A percentile compares a stretch with the other conserved stretches of the same genome.
Evolutionary conservation across 2,113 vertebrate species (phyloP).

Genomic region (Xenus cinereus): DNA sequence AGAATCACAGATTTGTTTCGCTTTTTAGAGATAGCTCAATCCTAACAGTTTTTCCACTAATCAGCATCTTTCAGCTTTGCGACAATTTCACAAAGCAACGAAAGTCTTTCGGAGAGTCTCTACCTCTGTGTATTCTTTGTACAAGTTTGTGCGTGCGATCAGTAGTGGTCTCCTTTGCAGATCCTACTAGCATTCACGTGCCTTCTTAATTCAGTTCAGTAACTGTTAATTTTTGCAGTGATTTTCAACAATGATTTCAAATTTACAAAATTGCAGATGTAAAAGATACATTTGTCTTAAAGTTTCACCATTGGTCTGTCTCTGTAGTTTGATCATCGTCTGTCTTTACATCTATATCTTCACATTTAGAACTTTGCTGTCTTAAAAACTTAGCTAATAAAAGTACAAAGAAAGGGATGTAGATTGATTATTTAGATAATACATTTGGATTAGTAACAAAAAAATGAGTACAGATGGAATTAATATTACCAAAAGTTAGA

Average conservation of each 20-base stretch:
- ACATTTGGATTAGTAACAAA: background rate
- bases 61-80: conserved; percentile 10
- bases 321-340: conserved; percentile 10
- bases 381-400: background rate
- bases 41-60: conserved; percentile 16
- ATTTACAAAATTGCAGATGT: conserved; percentile 13
- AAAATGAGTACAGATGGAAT: background rate
- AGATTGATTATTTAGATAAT: background rate
- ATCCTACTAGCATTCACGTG: background rate
- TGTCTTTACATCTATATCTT: conserved; percentile 10
- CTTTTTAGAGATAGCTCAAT: conserved; percentile 15
- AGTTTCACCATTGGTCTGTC: background rate
- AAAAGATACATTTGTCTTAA: conserved; percentile 55
- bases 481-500: background rate
- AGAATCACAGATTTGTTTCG: conserved; percentile 10
- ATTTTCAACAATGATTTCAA: background rate
- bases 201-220: background rate
- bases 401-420: background rate
- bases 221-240: background rate
- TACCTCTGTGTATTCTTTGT: conserved; percentile 10
- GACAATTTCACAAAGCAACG: background rate
- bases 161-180: background rate
- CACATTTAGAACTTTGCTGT: background rate
- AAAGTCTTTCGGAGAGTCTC: background rate
- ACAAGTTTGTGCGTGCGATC: background rate